Evolutionary conservation across 2,113 vertebrate genomes (phyloP), one percentile per base, ranked within the genome.

Genomic region (Sinocyclocheilus rhinocerous): DNA sequence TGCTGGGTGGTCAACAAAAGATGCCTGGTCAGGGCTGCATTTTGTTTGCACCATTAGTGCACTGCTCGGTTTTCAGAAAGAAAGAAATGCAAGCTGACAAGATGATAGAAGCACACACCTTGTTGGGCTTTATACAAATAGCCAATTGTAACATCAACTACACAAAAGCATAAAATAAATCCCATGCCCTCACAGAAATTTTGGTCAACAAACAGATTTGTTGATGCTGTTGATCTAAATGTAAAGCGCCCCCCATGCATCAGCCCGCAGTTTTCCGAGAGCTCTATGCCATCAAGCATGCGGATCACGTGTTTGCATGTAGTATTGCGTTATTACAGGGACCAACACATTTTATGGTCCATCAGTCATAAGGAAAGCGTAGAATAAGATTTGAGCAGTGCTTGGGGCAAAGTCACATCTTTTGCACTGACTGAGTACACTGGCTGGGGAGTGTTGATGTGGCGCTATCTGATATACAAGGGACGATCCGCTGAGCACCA

Each of bases 351-450:
- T 87, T 89, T 87, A 87, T 78, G 87, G 61, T 33, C 85, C 73
- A 70, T 82, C 84, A 77, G 79, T 85, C 87, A 72, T 69, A 87
- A 87, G 59, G 70, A 83, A 70, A 84, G 77, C 70, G 6, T 81
- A 75, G 77, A 89, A 85, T 82, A 85, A 63, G 85, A 87, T 89
- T 87, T 65, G 9, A 70, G 70, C 70, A 57, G 65, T 57, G 85
- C 88, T 87, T 22, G 82, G 73, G 88, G 85, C 88, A 89, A 89
- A 84, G 85, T 89, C 88, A 89, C n/a, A 39, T 81, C 42, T 61
- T 73, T 81, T 50, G 57, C 65, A 57, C 81, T 57, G 55, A 57
- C 76, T 83, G 63, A 36, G 50, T 77, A 73, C 29, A 61, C 84
- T 79, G 39, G 73, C 59, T 76, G 20, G 65, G 52, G 48, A 70